Conservation (phyloP, 2,888 invertebrate genomes). For the Allacma fusca region DNA sequence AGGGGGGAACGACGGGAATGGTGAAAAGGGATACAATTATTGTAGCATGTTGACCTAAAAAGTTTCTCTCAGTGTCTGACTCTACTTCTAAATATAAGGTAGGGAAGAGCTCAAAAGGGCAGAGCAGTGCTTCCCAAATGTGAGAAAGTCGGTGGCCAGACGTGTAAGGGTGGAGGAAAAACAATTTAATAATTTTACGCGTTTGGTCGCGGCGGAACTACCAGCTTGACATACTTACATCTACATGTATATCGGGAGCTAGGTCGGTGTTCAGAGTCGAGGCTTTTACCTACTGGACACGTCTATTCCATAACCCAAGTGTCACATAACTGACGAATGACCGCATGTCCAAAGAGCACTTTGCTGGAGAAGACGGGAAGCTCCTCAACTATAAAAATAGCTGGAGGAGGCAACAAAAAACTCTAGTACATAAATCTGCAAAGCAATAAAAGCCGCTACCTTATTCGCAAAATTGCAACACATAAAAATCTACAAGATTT, state of each 20-base stretch:
- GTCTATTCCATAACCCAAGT: conserved; percentile 17
- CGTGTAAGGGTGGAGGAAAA: conserved; percentile 17
- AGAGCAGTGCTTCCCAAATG: too few relatives aligned
- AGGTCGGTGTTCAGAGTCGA: not conserved
- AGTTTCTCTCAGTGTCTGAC: not conserved
- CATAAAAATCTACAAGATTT: conserved; percentile 43
- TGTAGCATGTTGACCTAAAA: conserved; percentile 1
- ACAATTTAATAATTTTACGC: conserved; percentile 1
- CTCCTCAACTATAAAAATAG: conserved; percentile 32
- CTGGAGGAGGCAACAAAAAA: conserved; percentile 38
- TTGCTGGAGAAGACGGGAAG: conserved; percentile 28
- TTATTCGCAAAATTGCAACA: conserved; percentile 42
- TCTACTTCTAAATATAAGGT: not conserved
- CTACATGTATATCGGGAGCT: too few relatives aligned
- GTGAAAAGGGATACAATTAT: not conserved
- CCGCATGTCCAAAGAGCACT: conserved; percentile 39
- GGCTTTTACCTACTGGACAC: conserved; percentile 31
- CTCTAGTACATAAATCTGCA: conserved; percentile 50
- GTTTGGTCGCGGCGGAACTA: not conserved
- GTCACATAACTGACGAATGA: conserved; percentile 42
- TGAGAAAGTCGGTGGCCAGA: not conserved
- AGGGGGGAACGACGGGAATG: not conserved
- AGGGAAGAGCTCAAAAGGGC: too few relatives aligned
- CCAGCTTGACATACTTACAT: not conserved
- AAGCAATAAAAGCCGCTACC: conserved; percentile 52